phyloP scores from a whole-genome alignment of 92 coral and sea anemone genomes.

The Porites rus region DNA sequence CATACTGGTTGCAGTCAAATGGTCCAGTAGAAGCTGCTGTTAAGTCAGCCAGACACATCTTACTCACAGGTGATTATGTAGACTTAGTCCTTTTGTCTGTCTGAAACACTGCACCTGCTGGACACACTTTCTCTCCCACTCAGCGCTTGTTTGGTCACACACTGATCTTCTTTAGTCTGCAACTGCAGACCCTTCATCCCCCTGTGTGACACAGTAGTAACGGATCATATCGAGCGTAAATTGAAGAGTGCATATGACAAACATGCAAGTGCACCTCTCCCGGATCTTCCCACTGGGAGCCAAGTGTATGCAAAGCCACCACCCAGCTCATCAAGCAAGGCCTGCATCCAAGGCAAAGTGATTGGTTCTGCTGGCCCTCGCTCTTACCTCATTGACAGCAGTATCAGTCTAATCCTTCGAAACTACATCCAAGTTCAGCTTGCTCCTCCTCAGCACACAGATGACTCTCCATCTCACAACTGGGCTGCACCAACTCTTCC shows the following conservation, averaged over 20 bases:
- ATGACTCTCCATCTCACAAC: not conserved
- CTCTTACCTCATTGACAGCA: constrained; percentile 32
- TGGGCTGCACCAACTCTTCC: not conserved
- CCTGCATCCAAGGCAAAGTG: not conserved
- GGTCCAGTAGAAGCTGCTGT: constrained; percentile 70
- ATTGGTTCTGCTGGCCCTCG: constrained; percentile 51
- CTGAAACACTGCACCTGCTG: constrained; percentile 38
- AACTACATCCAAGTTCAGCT: not conserved
- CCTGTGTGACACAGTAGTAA: constrained; percentile 44
- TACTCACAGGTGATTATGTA: constrained; percentile 40
- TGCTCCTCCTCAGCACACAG: not conserved
- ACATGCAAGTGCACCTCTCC: constrained; percentile 39
- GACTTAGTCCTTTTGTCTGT: constrained; percentile 10
- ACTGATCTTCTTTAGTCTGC: constrained; percentile 48
- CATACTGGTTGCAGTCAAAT: constrained; percentile 66
- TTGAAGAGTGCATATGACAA: constrained; percentile 60
- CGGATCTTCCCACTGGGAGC: constrained; percentile 22
- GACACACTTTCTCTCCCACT: constrained; percentile 56
- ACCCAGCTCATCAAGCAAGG: not conserved
- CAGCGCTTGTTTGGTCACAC: constrained; percentile 46
- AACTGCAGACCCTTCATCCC: constrained; percentile 10
- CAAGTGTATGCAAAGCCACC: not conserved
- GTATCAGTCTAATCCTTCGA: not conserved
- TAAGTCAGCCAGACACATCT: constrained; percentile 66
- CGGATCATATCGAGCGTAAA: constrained; percentile 39